A percentile compares a stretch with the other conserved stretches of the same genome.
These are phyloP conservation scores for Myanophis thanlyinensis DNA, from an alignment of 2,113 vertebrate species.

Conservation along the genomic window DNA sequence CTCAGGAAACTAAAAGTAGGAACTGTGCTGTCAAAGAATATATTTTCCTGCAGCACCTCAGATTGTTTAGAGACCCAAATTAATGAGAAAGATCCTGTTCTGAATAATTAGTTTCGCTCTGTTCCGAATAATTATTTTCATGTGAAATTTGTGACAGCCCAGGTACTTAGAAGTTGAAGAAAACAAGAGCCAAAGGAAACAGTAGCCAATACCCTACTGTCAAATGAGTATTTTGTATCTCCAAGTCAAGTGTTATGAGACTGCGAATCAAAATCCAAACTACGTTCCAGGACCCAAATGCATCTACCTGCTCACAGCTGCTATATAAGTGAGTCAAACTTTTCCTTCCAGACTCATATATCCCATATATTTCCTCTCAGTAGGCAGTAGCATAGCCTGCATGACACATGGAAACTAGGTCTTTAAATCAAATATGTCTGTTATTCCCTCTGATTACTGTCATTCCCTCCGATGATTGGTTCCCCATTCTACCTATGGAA, in stretches of 20 bases:
- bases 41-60: background rate
- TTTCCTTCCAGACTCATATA: background rate
- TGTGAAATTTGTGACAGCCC: background rate
- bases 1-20: background rate
- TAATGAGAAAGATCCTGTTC: background rate
- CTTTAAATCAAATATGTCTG: slow-evolving; percentile 49
- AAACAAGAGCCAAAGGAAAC: background rate
- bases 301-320: background rate
- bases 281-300: background rate
- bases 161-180: background rate
- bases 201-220: background rate
- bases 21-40: background rate
- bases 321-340: background rate
- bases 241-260: background rate
- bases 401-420: slow-evolving; percentile 25
- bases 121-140: background rate
- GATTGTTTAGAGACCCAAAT: background rate
- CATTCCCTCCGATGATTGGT: slow-evolving; percentile 46
- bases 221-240: background rate
- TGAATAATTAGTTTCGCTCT: background rate
- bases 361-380: background rate
- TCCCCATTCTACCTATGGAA: slow-evolving; percentile 45
- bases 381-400: background rate
- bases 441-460: slow-evolving; percentile 45
- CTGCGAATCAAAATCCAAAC: background rate